phyloP scores from a whole-genome alignment of 1,140 invertebrate species.

The Samia ricini region DNA sequence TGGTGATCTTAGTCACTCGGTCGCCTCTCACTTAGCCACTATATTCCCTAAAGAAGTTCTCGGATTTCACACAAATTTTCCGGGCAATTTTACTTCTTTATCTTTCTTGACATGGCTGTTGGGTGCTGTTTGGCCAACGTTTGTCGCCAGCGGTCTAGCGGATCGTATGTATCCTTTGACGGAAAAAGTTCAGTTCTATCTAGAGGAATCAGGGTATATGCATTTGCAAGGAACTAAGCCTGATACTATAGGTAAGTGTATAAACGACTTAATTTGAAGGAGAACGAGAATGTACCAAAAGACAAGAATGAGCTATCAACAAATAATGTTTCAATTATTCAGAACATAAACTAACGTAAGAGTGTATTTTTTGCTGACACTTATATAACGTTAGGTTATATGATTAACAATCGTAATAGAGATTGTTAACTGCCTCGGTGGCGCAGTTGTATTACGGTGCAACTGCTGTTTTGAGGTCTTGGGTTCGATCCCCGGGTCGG shows the following conservation, averaged over 20 bases:
- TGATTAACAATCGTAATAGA: no score
- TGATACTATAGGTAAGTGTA: constrained; percentile 90
- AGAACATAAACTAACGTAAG: not conserved
- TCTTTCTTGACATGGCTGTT: constrained; percentile 41
- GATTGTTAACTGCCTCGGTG: no score
- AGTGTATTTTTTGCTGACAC: no score
- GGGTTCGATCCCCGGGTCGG: no score
- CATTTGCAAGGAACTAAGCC: constrained; percentile 94
- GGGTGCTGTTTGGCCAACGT: constrained; percentile 53
- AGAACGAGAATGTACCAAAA: no score
- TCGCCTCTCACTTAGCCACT: constrained; percentile 80
- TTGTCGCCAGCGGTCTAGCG: constrained; percentile 65
- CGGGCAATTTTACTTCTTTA: constrained; percentile 38
- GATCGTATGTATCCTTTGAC: constrained; percentile 81
- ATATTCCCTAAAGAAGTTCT: constrained; percentile 85
- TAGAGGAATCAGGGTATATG: constrained; percentile 88
- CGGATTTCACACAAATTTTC: constrained; percentile 63
- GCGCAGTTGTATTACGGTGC: no score
- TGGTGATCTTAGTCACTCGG: constrained; percentile 87
- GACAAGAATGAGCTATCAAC: not conserved
- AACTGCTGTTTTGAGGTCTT: no score
- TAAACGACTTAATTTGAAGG: no score
- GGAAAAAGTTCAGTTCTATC: constrained; percentile 66
- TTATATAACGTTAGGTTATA: no score
- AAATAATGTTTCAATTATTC: no score